These are phyloP conservation scores for Rhynchonycteris naso DNA, from an alignment of 2,797 vertebrate genomes.

Conservation along the genomic window DNA sequence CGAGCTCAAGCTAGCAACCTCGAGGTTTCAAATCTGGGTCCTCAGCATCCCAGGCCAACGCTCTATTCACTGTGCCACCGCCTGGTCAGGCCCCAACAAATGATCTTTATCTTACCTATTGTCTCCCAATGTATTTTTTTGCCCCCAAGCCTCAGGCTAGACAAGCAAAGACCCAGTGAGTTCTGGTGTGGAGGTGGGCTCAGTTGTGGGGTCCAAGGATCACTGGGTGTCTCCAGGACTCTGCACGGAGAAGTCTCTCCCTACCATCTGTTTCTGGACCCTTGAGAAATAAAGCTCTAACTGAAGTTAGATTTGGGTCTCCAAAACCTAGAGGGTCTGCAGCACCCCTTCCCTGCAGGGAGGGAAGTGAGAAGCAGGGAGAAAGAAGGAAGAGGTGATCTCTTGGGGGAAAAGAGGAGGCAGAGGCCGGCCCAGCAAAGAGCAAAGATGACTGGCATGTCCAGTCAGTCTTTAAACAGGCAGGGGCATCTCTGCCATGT, in stretches of 20 bases:
- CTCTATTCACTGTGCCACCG: no score
- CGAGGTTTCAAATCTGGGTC: no score
- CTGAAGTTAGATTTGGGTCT: background rate
- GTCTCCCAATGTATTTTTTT: slow-evolving; percentile 77
- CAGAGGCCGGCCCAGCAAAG: background rate
- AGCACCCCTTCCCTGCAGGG: background rate
- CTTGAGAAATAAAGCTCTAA: background rate
- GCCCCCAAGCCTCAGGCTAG: slow-evolving; percentile 61
- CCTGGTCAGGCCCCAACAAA: slow-evolving; percentile 60
- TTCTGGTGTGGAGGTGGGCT: background rate
- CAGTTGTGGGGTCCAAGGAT: background rate
- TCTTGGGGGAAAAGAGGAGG: background rate
- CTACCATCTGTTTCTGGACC: background rate
- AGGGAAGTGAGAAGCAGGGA: background rate
- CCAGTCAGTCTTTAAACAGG: background rate
- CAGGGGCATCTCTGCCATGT: background rate
- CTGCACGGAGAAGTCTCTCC: background rate
- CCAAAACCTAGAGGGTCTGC: background rate
- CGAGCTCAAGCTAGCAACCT: no score
- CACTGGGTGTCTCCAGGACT: background rate
- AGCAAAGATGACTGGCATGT: background rate
- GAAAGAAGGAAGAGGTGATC: background rate
- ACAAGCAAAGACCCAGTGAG: background rate
- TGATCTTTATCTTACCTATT: slow-evolving; percentile 79
- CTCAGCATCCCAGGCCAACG: no score